These are phyloP conservation scores for Aspidoscelis tigris DNA, from an alignment of 2,113 vertebrate genomes.

Conservation along the genomic window DNA sequence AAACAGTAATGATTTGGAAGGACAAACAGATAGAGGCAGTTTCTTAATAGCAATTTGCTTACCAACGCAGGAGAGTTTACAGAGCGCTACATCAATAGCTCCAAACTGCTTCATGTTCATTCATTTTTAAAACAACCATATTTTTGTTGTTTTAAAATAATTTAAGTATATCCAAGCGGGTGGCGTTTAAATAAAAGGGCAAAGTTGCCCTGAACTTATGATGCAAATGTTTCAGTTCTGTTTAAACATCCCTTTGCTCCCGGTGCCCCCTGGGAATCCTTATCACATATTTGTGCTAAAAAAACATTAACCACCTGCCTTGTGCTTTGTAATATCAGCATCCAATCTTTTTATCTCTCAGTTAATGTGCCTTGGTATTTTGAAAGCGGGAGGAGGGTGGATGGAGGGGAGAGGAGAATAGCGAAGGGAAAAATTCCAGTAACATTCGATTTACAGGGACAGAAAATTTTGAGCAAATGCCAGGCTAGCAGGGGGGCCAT, in stretches of 20 bases:
- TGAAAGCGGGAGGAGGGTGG: conserved; percentile 65
- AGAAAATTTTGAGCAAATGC: conserved; percentile 84
- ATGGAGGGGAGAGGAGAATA: not conserved
- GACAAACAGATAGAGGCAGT: not conserved
- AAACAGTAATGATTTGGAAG: not conserved
- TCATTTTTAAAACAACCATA: not conserved
- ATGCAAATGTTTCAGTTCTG: conserved; percentile 72
- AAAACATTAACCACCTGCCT: conserved; percentile 76
- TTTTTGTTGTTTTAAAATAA: conserved; percentile 54
- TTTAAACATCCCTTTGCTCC: conserved; percentile 75
- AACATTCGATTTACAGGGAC: conserved; percentile 81
- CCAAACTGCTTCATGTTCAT: conserved; percentile 9
- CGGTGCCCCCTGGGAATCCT: conserved; percentile 72
- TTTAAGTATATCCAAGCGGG: conserved; percentile 56
- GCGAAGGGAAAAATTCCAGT: conserved; percentile 76
- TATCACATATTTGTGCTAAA: conserved; percentile 80
- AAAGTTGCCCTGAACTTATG: conserved; percentile 75
- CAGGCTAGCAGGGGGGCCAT: conserved; percentile 81
- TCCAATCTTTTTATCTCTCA: conserved; percentile 79
- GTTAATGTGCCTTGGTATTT: conserved; percentile 81
- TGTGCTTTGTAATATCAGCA: conserved; percentile 71
- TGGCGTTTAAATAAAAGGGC: conserved; percentile 66
- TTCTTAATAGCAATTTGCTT: conserved; percentile 30
- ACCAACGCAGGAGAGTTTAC: conserved; percentile 32
- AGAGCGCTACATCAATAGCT: not conserved